These are phyloP conservation scores for Abramis brama DNA, from an alignment of 2,113 vertebrate genomes.

Conservation along the genomic window DNA sequence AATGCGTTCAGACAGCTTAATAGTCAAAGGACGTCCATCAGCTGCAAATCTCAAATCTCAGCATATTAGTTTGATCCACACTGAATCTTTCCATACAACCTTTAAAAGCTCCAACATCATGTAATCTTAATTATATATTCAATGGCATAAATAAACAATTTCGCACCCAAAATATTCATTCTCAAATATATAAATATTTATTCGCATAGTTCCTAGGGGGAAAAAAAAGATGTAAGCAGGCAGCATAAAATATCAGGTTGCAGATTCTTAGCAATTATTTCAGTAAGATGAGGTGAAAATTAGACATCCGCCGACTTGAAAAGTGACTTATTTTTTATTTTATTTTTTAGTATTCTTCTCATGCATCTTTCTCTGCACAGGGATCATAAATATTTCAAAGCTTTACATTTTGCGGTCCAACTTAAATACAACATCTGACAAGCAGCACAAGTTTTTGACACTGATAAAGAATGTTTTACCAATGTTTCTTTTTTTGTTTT, in stretches of 20 bases:
- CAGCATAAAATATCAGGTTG: constrained; percentile 75
- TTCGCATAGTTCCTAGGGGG: constrained; percentile 73
- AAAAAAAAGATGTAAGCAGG: constrained; percentile 65
- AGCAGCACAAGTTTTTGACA: constrained; percentile 61
- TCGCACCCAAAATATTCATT: constrained; percentile 75
- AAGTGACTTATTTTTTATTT: constrained; percentile 63
- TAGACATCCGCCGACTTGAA: constrained; percentile 69
- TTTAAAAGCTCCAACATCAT: constrained; percentile 71
- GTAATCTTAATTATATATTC: constrained; percentile 78
- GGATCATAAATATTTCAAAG: constrained; percentile 63
- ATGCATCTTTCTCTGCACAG: constrained; percentile 68
- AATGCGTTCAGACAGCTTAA: constrained; percentile 71
- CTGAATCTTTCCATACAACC: constrained; percentile 68
- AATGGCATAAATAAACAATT: constrained; percentile 82
- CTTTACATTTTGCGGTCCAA: constrained; percentile 68
- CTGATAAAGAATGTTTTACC: constrained; percentile 57
- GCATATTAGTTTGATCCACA: constrained; percentile 74
- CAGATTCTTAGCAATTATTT: constrained; percentile 78
- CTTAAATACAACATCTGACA: constrained; percentile 65
- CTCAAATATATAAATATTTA: constrained; percentile 81
- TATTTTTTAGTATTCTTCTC: constrained; percentile 60
- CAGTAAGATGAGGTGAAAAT: constrained; percentile 76
- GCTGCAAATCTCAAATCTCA: constrained; percentile 65
- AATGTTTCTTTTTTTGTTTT: constrained; percentile 48
- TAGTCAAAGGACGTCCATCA: constrained; percentile 73